These are phyloP conservation scores for Morpho achilles DNA, from an alignment of 2,888 invertebrate species.

Conservation along the genomic window DNA sequence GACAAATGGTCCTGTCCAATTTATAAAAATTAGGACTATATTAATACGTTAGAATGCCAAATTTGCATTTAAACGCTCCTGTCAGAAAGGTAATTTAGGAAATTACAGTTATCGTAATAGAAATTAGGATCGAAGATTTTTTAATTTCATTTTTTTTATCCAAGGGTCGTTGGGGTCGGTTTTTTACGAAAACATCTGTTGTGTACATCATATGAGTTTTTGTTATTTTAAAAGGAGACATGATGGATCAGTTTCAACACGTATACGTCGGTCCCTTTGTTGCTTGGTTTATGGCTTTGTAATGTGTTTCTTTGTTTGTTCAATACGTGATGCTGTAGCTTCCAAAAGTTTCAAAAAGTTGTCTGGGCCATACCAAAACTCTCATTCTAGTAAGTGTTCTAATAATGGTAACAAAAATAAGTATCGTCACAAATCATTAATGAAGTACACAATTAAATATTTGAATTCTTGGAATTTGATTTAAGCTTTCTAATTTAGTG, in stretches of 20 bases:
- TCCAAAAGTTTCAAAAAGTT: constrained; percentile 39
- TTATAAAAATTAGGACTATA: constrained; percentile 54
- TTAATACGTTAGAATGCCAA: constrained; percentile 61
- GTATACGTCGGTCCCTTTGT: constrained; percentile 75
- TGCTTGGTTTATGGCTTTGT: constrained; percentile 74
- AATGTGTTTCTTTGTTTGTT: constrained; percentile 78
- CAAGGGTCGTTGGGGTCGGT: constrained; percentile 58
- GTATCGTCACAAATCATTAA: too few relatives aligned
- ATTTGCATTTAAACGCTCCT: constrained; percentile 72
- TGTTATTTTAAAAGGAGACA: constrained; percentile 77
- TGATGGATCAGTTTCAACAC: constrained; percentile 80
- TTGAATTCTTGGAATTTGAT: too few relatives aligned
- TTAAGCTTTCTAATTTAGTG: too few relatives aligned
- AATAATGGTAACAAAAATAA: too few relatives aligned
- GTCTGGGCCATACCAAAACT: constrained; percentile 2
- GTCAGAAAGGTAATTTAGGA: constrained; percentile 61
- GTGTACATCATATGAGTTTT: constrained; percentile 69
- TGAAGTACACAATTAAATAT: too few relatives aligned
- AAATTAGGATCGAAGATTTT: constrained; percentile 51
- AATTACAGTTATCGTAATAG: constrained; percentile 71
- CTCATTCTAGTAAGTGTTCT: neutral
- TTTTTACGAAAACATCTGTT: constrained; percentile 77
- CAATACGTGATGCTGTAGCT: constrained; percentile 65
- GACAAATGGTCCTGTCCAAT: constrained; percentile 47
- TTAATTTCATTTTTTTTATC: constrained; percentile 30